Evolutionary conservation across 1,140 invertebrate genomes (phyloP).

Genomic region (Drosophila sp.): DNA sequence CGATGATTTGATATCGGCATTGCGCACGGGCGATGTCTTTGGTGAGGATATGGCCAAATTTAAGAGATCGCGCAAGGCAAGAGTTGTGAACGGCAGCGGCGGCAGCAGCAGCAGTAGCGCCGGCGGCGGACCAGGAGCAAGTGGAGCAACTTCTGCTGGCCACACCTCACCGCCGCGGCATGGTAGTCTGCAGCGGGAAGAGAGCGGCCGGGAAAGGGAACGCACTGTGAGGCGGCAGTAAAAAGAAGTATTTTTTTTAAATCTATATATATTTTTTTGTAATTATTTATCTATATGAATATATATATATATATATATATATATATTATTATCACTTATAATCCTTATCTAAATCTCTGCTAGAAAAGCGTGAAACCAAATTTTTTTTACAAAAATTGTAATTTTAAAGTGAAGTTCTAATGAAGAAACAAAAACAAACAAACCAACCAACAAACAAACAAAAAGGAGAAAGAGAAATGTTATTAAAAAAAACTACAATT

Average conservation of each 20-base stretch:
- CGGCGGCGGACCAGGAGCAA: conserved; percentile 72
- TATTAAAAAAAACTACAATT: conserved; percentile 18
- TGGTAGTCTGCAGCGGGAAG: conserved; percentile 76
- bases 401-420: conserved; percentile 57
- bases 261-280: conserved; percentile 43
- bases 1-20: conserved; percentile 97
- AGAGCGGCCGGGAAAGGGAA: conserved; percentile 77
- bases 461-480: conserved; percentile 27
- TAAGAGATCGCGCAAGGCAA: conserved; percentile 88
- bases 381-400: conserved; percentile 66
- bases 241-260: conserved; percentile 26
- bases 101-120: conserved; percentile 60
- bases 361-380: conserved; percentile 72
- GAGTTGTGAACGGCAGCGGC: conserved; percentile 84
- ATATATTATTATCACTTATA: conserved; percentile 43
- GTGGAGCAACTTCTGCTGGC: conserved; percentile 38
- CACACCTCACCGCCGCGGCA: conserved; percentile 85
- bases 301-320: conserved; percentile 36
- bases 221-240: conserved; percentile 77
- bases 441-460: not conserved
- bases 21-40: conserved; percentile 98
- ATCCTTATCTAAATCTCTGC: conserved; percentile 52
- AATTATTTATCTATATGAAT: conserved; percentile 59
- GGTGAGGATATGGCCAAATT: conserved; percentile 97
- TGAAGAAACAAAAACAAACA: not conserved